Evolutionary conservation across 2,113 vertebrate genomes (phyloP).

Genomic region (Hoplias malabaricus): DNA sequence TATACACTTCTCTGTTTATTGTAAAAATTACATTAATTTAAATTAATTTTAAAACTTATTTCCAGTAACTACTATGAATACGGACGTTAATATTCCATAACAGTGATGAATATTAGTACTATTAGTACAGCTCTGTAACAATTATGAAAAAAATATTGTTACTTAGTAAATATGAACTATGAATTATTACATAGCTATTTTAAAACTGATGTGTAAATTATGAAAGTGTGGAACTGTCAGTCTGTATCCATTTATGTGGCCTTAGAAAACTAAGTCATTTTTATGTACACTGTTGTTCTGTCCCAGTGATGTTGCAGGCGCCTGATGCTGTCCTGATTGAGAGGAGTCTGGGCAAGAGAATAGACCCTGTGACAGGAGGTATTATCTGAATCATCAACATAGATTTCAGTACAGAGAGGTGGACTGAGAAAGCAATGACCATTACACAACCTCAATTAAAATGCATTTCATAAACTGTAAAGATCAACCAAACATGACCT

Average conservation of each 20-base stretch:
- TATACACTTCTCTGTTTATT: too few relatives aligned
- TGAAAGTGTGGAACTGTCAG: too few relatives aligned
- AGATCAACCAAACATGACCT: conserved; percentile 46
- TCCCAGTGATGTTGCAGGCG: conserved; percentile 84
- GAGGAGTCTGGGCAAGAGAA: conserved; percentile 80
- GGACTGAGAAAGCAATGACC: conserved; percentile 29
- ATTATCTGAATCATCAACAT: conserved; percentile 51
- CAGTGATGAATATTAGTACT: too few relatives aligned
- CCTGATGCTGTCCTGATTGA: conserved; percentile 81
- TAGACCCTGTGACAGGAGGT: conserved; percentile 84
- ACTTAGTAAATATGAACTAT: too few relatives aligned
- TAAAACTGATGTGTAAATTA: too few relatives aligned
- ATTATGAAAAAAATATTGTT: too few relatives aligned
- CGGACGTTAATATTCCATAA: too few relatives aligned
- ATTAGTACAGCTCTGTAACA: too few relatives aligned
- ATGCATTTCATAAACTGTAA: conserved; percentile 50
- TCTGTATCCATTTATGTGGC: not conserved
- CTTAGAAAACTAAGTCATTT: not conserved
- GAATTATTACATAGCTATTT: too few relatives aligned
- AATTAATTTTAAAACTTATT: not conserved
- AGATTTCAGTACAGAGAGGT: conserved; percentile 42
- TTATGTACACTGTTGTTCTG: conserved; percentile 9
- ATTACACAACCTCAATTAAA: conserved; percentile 38
- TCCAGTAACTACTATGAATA: not conserved
- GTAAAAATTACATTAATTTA: too few relatives aligned